Evolutionary conservation across 2,113 vertebrate species (phyloP), one percentile per base, ranked within the genome.

Genomic region (Coptodon rendalli): DNA sequence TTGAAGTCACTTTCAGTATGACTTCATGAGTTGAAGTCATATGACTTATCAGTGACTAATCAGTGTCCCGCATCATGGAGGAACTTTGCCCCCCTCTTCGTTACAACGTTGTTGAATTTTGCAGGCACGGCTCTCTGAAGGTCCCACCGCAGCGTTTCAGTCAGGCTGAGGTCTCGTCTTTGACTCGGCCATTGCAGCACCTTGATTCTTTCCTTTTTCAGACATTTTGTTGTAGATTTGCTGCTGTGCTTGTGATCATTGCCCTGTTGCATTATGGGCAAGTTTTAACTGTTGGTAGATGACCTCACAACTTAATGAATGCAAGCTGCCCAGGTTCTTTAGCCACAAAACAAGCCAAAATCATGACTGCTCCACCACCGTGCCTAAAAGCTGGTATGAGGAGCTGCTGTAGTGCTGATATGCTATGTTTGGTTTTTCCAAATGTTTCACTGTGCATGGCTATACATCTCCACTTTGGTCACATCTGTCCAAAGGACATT

Each of bases 71-170:
- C 66, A 43, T 40, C 7, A 43, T 71, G 36, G 36, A 6, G 36
- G 3, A 71, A 43, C n/a, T 43, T 24, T 68, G 36, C 11, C 11
- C 19, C 4, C 8, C n/a, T 43, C 66, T 71, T 71, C 7, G 2
- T 43, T 71, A 22, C 36, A 71, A 43, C 36, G 24, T 71, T 71
- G 12, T 71, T 71, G n/a, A 43, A 71, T 40, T 71, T 71, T 71
- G 66, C 12, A 40, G 12, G 36, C 36, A 43, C 12, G 1, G 36
- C 36, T 71, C 36, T 43, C 66, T 24, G 38, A 40, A 71, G 66
- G n/a, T 71, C 19, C 66, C n/a, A 71, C n/a, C 5, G 5, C 11
- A 71, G 36, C 36, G 38, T 38, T 38, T 66, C 61, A 40, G 36
- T 43, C 19, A 40, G 66, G n/a, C 7, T 43, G 66, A 71, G 12